Base-by-base conservation (phyloP, 2,888 invertebrate genomes). In the Rhingia rostrata region DNA sequence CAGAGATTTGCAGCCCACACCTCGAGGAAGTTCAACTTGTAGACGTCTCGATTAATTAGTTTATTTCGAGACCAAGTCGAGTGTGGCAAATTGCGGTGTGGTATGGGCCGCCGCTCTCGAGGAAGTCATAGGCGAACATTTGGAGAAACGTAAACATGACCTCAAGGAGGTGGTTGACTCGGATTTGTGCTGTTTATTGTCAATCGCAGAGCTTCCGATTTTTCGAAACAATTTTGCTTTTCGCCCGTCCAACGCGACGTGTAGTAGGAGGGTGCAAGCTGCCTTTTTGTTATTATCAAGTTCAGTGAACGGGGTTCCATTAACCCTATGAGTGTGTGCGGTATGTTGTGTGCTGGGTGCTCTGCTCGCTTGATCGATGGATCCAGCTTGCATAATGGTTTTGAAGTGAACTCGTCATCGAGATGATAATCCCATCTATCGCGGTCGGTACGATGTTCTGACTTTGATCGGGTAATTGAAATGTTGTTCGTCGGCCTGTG, bases 111-210 rank as follows among this genome's bases (percentile, higher is more conserved):
- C 14, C 47, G n/a, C 47, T 14, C 22, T 7, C 7, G 14, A 49
- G 49, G 49, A 49, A 49, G 49, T 49, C 10, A 9, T 47, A 47
- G 49, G 47, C 9, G 45, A 32, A 58, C 33, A 6, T 22, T 41
- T n/a, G 12, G 22, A 32, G 14, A 35, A 53, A 49, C 22, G 14
- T 37, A 45, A 64, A 64, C 22, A 47, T 60, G 70, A 77, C 81
- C 81, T 82, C 47, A 60, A 43, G 60, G 22, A 77, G 77, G 77
- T 69, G 45, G 7, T 82, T 82, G 81, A 70, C 77, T 77, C 37
- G 77, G 14, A 61, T 77, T 47, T 64, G 9, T 56, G 47, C 4
- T 72, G 73, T 73, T 54, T 54, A 14, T 56, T 73, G 63, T 64
- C 73, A 73, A 39, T 37, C 33, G 56, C 43, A 43, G n/a, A 56